Evolutionary conservation across 2,888 invertebrate genomes (phyloP), one percentile per base, ranked within the genome.

Genomic region (Eurytoma adleriae): DNA sequence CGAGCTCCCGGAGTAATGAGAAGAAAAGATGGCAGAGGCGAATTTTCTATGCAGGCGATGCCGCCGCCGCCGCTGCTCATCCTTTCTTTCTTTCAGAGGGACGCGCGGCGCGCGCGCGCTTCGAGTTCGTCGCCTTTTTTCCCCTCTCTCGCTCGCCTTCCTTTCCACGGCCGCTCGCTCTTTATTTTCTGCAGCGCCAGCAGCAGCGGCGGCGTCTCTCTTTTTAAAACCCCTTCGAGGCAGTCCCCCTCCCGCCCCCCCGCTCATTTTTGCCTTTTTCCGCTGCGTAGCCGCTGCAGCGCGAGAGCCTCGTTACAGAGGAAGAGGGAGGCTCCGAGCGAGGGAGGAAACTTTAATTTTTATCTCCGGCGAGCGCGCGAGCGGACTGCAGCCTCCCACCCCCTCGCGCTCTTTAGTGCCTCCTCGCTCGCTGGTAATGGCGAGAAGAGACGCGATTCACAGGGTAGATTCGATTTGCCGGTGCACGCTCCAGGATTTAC

Each of bases 1-100:
- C 57, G 27, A 27, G 85, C 83, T 85, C 84, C 84, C 85, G 85
- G 88, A 85, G 89, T 88, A 88, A 88, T 88, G 89, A 87, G 86
- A 87, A 85, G 84, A 84, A 84, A 85, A 84, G 84, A 85, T 83
- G 85, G 83, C 83, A 20, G 70, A 54, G 70, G 68, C 16, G 68
- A 79, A 73, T 82, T 79, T 77, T 76, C 73, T 64, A 71, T 78
- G 78, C 78, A 74, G 56, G 61, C 50, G 61, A 48, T 52, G 27
- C 54, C 27, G 27, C 72, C 30, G 68, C 68, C 18, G 20, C 67
- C 20, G 20, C 18, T 24, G 50, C 50, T 20, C 24, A 30, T 30
- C 30, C 30, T 30, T 30, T 70, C 52, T 27, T 50, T 71, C 61
- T 40, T 71, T 57, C 40, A n/a, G 40, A 30, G 71, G 27, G 57